A percentile compares a stretch with the other conserved stretches of the same genome.
Evolutionary conservation across 1,140 invertebrate genomes (phyloP).

Genomic region (Antheraea pernyi): DNA sequence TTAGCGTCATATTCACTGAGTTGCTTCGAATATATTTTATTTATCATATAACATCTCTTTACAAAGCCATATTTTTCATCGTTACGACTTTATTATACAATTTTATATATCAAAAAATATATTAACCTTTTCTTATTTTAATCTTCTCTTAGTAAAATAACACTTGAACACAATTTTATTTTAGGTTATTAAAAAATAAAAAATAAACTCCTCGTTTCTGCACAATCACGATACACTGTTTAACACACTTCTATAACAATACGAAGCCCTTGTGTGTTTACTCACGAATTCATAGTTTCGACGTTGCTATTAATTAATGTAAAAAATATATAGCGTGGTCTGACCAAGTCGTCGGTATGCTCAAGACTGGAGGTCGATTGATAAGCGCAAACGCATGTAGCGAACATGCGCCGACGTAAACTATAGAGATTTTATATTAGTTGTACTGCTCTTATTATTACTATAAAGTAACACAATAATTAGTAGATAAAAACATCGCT

Average conservation of each 20-base stretch:
- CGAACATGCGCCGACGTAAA: constrained; percentile 28
- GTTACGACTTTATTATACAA: too few species aligned
- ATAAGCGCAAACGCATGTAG: constrained; percentile 54
- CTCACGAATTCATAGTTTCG: background rate
- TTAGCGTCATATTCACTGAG: background rate
- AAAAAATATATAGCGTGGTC: constrained; percentile 11
- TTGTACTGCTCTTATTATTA: constrained; percentile 23
- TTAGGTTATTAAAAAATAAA: background rate
- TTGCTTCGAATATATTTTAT: background rate
- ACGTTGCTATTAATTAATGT: background rate
- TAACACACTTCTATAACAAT: background rate
- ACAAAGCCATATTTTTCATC: too few species aligned
- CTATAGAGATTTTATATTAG: constrained; percentile 19
- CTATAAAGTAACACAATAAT: constrained; percentile 18
- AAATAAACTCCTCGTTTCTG: background rate
- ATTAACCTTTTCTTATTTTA: too few species aligned
- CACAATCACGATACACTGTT: background rate
- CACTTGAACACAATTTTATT: background rate
- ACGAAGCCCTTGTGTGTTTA: background rate
- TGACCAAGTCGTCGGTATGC: constrained; percentile 26
- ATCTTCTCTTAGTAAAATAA: too few species aligned
- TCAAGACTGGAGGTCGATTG: constrained; percentile 53
- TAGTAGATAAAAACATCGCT: constrained; percentile 22
- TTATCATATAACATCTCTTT: background rate
- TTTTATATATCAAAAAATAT: too few species aligned